phyloP scores from a whole-genome alignment of 2,888 invertebrate species.

The Odontocerum albicorne region DNA sequence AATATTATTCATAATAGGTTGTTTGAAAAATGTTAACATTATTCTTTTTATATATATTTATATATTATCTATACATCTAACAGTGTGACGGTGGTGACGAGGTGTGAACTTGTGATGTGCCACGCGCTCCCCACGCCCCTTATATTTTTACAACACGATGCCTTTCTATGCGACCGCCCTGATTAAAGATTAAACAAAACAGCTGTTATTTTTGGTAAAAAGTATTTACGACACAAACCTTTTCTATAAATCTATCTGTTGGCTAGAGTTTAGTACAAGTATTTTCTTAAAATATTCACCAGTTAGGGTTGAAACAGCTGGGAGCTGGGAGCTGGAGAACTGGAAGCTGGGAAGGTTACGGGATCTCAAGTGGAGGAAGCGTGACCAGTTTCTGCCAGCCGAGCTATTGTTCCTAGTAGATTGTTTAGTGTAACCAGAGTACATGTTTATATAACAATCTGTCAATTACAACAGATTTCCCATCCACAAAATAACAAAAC shows the following conservation, averaged over 20 bases:
- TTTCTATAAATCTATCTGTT: slow-evolving; percentile 20
- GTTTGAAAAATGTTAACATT: slow-evolving; percentile 37
- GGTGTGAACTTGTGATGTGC: slow-evolving; percentile 5
- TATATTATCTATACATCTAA: slow-evolving; percentile 7
- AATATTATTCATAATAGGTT: slow-evolving; percentile 46
- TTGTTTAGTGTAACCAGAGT: slow-evolving; percentile 41
- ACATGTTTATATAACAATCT: slow-evolving; percentile 26
- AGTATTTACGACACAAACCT: slow-evolving; percentile 22
- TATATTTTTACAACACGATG: slow-evolving; percentile 44
- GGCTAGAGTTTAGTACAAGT: slow-evolving; percentile 27
- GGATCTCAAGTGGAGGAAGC: background rate
- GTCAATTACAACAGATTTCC: slow-evolving; percentile 35
- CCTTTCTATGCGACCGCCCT: slow-evolving; percentile 54
- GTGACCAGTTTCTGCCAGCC: slow-evolving; percentile 28
- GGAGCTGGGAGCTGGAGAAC: background rate
- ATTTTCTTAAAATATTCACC: slow-evolving; percentile 18
- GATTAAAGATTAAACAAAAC: slow-evolving; percentile 53
- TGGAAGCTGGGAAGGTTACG: background rate
- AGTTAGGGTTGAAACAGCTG: background rate
- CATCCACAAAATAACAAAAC: slow-evolving; percentile 43
- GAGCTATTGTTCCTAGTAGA: slow-evolving; percentile 53
- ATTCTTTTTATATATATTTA: slow-evolving; percentile 32
- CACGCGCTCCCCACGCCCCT: slow-evolving; percentile 26
- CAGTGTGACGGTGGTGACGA: slow-evolving; percentile 5
- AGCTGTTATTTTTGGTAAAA: slow-evolving; percentile 53